A percentile compares a stretch with the other conserved stretches of the same genome.
Evolutionary conservation across 2,113 vertebrate genomes (phyloP).

Genomic region (Grantiella picta): DNA sequence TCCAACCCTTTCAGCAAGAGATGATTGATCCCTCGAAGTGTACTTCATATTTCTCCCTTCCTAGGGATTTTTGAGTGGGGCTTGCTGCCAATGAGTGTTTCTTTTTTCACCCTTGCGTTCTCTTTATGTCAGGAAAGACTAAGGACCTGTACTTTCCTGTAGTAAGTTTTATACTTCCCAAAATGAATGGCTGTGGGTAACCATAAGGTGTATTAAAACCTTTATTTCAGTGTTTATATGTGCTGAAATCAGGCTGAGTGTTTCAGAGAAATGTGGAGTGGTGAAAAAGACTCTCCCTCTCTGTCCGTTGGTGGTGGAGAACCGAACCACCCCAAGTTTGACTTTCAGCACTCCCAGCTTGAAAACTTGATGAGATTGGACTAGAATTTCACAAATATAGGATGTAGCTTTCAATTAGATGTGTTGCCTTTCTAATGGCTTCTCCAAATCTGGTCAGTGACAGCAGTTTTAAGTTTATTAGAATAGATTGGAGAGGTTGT

Average conservation of each 20-base stretch:
- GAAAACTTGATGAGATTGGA: background rate
- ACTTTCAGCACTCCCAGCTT: background rate
- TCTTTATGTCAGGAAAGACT: background rate
- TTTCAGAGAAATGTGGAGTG: background rate
- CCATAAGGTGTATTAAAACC: background rate
- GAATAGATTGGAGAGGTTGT: background rate
- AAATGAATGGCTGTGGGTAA: background rate
- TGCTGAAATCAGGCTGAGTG: background rate
- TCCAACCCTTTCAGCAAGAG: background rate
- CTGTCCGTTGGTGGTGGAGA: background rate
- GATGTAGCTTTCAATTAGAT: background rate
- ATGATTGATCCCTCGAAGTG: background rate
- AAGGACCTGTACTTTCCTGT: background rate
- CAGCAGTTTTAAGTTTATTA: background rate
- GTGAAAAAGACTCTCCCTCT: background rate
- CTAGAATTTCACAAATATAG: background rate
- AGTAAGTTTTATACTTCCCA: background rate
- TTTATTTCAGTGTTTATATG: background rate
- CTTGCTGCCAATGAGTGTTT: background rate
- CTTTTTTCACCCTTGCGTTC: background rate
- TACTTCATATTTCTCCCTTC: background rate
- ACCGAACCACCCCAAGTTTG: background rate
- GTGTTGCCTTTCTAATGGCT: background rate
- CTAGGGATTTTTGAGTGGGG: background rate
- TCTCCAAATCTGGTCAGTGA: background rate